Conservation (phyloP, 2,888 invertebrate genomes). For the Apamea crenata region DNA sequence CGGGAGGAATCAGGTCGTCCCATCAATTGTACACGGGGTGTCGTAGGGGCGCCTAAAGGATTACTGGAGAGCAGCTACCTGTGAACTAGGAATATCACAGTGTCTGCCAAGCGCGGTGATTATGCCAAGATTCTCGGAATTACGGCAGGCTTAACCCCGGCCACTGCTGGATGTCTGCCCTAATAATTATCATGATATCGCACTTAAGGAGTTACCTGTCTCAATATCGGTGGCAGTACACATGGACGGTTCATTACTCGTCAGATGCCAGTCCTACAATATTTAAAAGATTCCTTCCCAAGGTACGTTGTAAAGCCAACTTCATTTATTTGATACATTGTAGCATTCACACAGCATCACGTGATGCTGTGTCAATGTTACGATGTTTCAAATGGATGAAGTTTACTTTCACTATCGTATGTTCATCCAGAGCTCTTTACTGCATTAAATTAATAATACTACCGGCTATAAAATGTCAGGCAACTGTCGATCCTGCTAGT, state of each 20-base stretch:
- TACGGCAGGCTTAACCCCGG: constrained; percentile 43
- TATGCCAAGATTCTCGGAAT: constrained; percentile 32
- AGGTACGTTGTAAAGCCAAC: not conserved
- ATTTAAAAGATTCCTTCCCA: not conserved
- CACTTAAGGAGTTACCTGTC: constrained; percentile 9
- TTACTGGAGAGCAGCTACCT: constrained; percentile 31
- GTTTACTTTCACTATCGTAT: not conserved
- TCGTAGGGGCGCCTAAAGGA: constrained; percentile 10
- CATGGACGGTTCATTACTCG: not conserved
- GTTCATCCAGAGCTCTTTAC: not conserved
- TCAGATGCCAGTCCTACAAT: not conserved
- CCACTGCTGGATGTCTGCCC: not conserved
- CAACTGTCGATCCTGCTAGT: not conserved
- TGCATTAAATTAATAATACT: not conserved
- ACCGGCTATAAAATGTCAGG: not conserved
- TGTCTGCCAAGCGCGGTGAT: constrained; percentile 41
- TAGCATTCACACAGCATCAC: not conserved
- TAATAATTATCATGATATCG: constrained; percentile 3
- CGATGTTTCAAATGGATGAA: no score
- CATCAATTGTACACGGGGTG: constrained; percentile 14
- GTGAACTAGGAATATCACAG: constrained; percentile 34
- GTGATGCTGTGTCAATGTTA: no score
- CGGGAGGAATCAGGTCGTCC: not conserved
- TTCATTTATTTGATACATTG: constrained; percentile 5
- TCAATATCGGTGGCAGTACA: not conserved